Conservation (phyloP, 2,113 vertebrate species). For the Antechinus stuartii region DNA sequence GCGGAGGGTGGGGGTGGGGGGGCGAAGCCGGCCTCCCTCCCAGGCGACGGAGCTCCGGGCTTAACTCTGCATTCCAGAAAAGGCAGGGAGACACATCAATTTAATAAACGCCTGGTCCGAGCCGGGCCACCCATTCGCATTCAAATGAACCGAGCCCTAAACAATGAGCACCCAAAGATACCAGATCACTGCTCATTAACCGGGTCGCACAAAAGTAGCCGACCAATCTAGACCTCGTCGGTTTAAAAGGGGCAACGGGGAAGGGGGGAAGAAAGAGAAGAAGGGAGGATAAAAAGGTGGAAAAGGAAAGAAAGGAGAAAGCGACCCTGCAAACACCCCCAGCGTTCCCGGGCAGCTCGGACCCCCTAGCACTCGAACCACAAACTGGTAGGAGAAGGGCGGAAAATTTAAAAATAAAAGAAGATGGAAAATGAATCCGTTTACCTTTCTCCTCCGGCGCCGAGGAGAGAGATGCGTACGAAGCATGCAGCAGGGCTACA, state of each 20-base stretch:
- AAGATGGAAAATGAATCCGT: constrained; percentile 65
- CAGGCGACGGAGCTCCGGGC: constrained; percentile 81
- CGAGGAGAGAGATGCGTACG: constrained; percentile 85
- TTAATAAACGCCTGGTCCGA: constrained; percentile 94
- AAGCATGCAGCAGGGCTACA: constrained; percentile 86
- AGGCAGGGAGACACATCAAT: constrained; percentile 92
- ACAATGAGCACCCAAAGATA: constrained; percentile 94
- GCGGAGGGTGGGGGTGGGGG: constrained; percentile 83
- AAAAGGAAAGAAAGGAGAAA: constrained; percentile 23
- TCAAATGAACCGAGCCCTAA: constrained; percentile 90
- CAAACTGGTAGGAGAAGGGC: constrained; percentile 62
- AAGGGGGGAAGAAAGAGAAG: constrained; percentile 27
- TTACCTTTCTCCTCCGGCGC: constrained; percentile 87
- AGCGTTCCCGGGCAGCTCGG: constrained; percentile 48
- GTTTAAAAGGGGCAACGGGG: constrained; percentile 68
- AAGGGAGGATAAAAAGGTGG: constrained; percentile 31
- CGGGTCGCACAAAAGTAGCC: constrained; percentile 89
- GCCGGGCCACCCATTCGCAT: constrained; percentile 94
- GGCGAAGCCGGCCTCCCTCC: constrained; percentile 84
- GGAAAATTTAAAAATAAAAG: constrained; percentile 72
- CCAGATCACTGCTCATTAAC: constrained; percentile 96
- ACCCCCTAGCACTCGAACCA: constrained; percentile 63
- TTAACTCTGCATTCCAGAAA: constrained; percentile 91
- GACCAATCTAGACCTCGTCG: constrained; percentile 88
- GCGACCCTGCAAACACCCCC: constrained; percentile 49